Evolutionary conservation across 2,113 vertebrate species (phyloP).

Genomic region (Anarhynchus alexandrinus): DNA sequence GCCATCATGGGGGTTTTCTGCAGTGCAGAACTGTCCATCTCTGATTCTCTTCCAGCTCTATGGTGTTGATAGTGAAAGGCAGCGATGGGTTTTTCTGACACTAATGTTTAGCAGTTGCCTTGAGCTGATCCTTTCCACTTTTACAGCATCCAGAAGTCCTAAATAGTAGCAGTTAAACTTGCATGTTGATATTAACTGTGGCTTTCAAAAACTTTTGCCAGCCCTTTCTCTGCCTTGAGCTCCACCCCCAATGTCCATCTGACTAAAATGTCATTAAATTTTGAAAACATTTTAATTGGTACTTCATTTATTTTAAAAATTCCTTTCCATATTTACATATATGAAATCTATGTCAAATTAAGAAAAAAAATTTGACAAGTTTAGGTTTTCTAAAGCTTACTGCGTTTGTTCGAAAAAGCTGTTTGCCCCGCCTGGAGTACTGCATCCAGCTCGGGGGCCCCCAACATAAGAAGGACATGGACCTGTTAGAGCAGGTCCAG

Average conservation of each 20-base stretch:
- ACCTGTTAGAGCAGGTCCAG: background rate
- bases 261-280: background rate
- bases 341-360: background rate
- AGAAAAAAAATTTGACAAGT: background rate
- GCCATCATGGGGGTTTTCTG: background rate
- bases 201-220: background rate
- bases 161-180: background rate
- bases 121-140: background rate
- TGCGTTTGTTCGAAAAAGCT: background rate
- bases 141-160: background rate
- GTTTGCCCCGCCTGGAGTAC: background rate
- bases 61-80: background rate
- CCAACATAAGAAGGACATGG: background rate
- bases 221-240: background rate
- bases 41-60: background rate
- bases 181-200: background rate
- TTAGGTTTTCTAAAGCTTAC: background rate
- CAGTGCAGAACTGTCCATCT: fast-evolving
- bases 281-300: background rate
- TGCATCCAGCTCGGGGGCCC: background rate
- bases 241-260: fast-evolving
- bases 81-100: background rate
- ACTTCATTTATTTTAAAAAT: background rate
- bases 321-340: background rate
- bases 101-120: background rate